Evolutionary conservation across 2,888 invertebrate species (phyloP), one percentile per base, ranked within the genome.

Genomic region (Lepidochitona cinerea): DNA sequence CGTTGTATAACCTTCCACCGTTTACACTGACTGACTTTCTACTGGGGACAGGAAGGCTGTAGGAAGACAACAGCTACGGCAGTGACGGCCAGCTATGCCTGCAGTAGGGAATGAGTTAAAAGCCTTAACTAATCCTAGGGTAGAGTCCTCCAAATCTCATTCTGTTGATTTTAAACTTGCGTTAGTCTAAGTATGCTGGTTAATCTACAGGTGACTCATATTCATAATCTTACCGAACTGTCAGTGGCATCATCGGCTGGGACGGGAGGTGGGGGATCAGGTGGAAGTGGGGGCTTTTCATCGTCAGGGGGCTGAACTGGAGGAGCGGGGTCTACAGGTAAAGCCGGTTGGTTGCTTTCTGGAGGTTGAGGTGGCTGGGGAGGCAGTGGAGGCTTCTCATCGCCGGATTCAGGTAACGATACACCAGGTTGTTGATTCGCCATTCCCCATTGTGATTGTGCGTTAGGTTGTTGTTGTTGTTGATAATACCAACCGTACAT

Each of bases 401-500:
- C 26, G 64, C 14, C 14, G 1, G 26, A 1, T 1, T 14, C 4
- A 14, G 33, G 29, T 59, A 1, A 5, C 14, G 29, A 14, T 5
- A 14, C 23, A n/a, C 54, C 64, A 29, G 18, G 26, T 29, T 18
- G 26, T 14, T 32, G 29, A 4, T 32, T 14, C 14, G 64, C 64
- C 12, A 14, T 12, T 18, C 49, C 26, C 33, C 33, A 32, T 36
- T 14, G 66, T 37, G 9, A 23, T 65, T 66, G 66, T n/a, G n/a
- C n/a, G n/a, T n/a, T n/a, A n/a, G n/a, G n/a, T 33, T 66, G 66
- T 36, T 66, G 66, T 37, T 66, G 66, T 36, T 35, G 66, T 36
- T 66, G 66, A 35, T 66, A 37, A 37, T 66, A 66, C 66, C 66
- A 35, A 18, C 66, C 35, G 35, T 66, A 66, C 35, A 66, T 66